phyloP scores from a whole-genome alignment of 1,140 invertebrate species.

The Hyphantria cunea region DNA sequence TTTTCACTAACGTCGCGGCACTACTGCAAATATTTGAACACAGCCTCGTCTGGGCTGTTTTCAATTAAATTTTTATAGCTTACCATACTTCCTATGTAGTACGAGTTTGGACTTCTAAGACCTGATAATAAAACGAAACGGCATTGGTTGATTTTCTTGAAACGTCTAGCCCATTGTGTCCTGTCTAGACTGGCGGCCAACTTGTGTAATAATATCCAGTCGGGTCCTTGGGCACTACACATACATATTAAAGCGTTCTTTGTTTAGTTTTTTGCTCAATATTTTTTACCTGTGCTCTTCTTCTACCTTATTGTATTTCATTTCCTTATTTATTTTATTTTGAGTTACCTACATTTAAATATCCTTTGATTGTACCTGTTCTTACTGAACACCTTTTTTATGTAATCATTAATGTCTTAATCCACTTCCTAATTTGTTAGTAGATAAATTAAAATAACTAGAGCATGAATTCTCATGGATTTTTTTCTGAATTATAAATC shows the following conservation, averaged over 20 bases:
- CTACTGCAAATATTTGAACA: too few relatives aligned
- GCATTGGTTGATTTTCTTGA: constrained; percentile 16
- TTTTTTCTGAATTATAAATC: too few relatives aligned
- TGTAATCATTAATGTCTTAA: too few relatives aligned
- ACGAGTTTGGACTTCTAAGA: constrained; percentile 13
- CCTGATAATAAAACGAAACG: not conserved
- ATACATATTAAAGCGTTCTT: constrained; percentile 10
- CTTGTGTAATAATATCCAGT: constrained; percentile 25
- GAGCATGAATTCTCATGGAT: too few relatives aligned
- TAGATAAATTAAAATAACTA: too few relatives aligned
- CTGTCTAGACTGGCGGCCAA: constrained; percentile 21
- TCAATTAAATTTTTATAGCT: constrained; percentile 21
- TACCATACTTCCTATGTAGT: not conserved
- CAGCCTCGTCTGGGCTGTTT: constrained; percentile 9
- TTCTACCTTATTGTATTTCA: too few relatives aligned
- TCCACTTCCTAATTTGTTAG: too few relatives aligned
- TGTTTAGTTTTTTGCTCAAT: constrained; percentile 10
- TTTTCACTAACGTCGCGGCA: constrained; percentile 7
- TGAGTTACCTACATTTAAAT: not conserved
- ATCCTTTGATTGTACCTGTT: not conserved
- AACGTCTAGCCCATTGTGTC: constrained; percentile 25
- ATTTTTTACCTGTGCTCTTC: constrained; percentile 18
- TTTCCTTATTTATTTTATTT: not conserved
- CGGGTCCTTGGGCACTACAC: constrained; percentile 15
- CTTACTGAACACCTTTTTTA: too few relatives aligned